Conservation (phyloP, 2,888 invertebrate species). For the Macrosiphum euphorbiae region DNA sequence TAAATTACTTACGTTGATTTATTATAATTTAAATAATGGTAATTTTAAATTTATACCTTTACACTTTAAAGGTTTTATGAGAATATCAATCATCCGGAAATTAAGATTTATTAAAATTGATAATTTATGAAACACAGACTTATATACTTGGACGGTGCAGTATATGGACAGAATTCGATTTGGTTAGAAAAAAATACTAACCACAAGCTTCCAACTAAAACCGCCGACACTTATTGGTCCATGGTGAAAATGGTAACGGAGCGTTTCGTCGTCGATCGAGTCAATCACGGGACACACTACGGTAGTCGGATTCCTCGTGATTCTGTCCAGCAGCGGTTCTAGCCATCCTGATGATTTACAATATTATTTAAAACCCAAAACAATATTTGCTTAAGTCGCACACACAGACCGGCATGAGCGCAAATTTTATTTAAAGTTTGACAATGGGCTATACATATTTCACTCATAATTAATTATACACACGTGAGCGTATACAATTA, state of each 20-base stretch:
- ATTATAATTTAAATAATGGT: background rate
- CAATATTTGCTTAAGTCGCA: background rate
- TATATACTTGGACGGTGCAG: background rate
- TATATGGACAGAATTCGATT: background rate
- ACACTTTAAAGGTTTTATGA: background rate
- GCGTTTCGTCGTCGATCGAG: constrained; percentile 71
- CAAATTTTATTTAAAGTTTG: background rate
- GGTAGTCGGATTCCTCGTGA: constrained; percentile 67
- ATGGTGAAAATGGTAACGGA: constrained; percentile 69
- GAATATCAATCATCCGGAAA: background rate
- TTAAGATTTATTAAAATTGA: background rate
- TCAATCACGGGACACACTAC: constrained; percentile 72
- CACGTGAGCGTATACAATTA: background rate
- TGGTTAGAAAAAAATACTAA: constrained; percentile 49
- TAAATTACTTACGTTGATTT: background rate
- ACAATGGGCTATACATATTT: background rate
- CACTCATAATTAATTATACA: background rate
- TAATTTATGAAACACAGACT: background rate
- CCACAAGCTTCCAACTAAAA: constrained; percentile 65
- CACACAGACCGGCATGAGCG: background rate
- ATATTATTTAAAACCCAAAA: constrained; percentile 17
- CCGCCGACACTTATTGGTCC: constrained; percentile 52
- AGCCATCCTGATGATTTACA: constrained; percentile 69
- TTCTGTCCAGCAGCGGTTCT: constrained; percentile 71
- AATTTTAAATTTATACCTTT: background rate